Conservation (phyloP, 2,797 vertebrate genomes). For the Echeneis naucrates region DNA sequence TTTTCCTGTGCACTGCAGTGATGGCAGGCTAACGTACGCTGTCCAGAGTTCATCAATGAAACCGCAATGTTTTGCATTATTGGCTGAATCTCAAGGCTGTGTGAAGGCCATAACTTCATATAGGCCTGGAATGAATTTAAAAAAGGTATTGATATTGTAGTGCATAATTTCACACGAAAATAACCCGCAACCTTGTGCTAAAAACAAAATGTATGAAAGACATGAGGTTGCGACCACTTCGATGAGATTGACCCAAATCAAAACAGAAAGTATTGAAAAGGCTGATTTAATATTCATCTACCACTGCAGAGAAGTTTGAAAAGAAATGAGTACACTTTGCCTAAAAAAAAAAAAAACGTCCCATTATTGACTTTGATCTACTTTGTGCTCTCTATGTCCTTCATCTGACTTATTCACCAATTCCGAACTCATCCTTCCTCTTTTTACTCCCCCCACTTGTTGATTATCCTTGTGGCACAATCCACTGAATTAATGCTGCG, state of each 20-base stretch:
- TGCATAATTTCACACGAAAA: constrained; percentile 46
- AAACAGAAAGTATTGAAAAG: not conserved
- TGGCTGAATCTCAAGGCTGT: constrained; percentile 41
- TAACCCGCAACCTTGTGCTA: not conserved
- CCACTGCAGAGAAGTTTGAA: not conserved
- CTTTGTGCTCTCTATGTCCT: not conserved
- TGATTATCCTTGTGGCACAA: not conserved
- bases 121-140: constrained; percentile 37
- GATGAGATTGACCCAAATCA: not conserved
- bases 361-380: too few species aligned
- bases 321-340: not conserved
- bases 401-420: not conserved
- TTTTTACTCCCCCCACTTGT: not conserved
- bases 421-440: not conserved
- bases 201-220: not conserved
- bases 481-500: not conserved
- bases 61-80: constrained; percentile 42
- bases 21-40: constrained; percentile 49
- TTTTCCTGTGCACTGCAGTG: constrained; percentile 47
- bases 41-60: constrained; percentile 67
- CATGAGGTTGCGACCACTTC: not conserved
- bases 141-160: constrained; percentile 32
- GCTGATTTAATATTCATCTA: not conserved
- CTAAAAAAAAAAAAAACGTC: not conserved
- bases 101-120: constrained; percentile 41